These are phyloP conservation scores for Salmo trutta DNA, from an alignment of 2,797 vertebrate genomes.

Conservation along the genomic window DNA sequence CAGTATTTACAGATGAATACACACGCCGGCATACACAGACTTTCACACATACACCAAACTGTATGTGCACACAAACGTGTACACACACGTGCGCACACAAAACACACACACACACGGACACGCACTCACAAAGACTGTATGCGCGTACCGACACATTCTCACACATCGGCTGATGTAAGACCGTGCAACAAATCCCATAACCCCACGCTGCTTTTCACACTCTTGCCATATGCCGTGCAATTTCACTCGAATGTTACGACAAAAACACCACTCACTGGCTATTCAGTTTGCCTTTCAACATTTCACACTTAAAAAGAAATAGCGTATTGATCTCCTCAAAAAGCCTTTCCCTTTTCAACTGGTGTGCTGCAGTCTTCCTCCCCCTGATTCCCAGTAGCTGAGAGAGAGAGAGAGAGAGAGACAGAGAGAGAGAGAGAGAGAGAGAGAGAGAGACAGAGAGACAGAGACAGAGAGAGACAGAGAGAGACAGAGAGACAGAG, in stretches of 20 bases:
- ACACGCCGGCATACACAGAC: slow-evolving; percentile 42
- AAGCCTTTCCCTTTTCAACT: not conserved
- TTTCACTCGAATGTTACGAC: slow-evolving; percentile 67
- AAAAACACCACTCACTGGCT: slow-evolving; percentile 46
- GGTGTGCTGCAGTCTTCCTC: not conserved
- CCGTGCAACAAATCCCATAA: slow-evolving; percentile 66
- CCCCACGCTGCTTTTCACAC: slow-evolving; percentile 60
- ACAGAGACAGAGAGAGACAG: slow-evolving; percentile 13
- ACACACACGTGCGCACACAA: slow-evolving; percentile 11
- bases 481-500: slow-evolving; percentile 65
- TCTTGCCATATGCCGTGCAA: slow-evolving; percentile 64
- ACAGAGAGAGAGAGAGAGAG: slow-evolving; percentile 17
- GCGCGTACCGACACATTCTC: slow-evolving; percentile 24
- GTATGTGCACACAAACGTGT: slow-evolving; percentile 14
- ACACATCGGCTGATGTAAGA: slow-evolving; percentile 77
- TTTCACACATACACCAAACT: slow-evolving; percentile 29
- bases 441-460: too few relatives aligned
- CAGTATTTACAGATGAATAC: slow-evolving; percentile 39
- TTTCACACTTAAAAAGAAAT: slow-evolving; percentile 71
- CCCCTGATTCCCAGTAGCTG: slow-evolving; percentile 15
- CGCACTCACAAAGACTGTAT: slow-evolving; percentile 4
- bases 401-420: slow-evolving; percentile 30
- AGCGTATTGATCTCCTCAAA: slow-evolving; percentile 68
- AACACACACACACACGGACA: slow-evolving; percentile 38
- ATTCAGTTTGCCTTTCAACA: slow-evolving; percentile 66